Percentiles rank a stretch among this genome's conserved stretches.
Evolutionary conservation across 2,888 invertebrate genomes (phyloP).

Genomic region (Drosophila testacea): DNA sequence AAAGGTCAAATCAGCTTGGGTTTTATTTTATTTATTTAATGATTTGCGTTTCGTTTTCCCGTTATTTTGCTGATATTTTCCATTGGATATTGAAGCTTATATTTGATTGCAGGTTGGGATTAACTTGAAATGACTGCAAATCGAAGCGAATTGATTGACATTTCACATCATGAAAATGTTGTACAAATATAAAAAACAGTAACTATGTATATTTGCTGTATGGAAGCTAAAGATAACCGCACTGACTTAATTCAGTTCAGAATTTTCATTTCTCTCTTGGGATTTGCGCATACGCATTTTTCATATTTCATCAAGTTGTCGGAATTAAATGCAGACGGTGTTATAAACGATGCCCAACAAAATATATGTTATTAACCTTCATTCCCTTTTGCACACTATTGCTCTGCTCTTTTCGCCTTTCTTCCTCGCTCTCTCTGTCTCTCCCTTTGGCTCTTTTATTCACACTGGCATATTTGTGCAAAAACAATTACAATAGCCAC

Average conservation of each 20-base stretch:
- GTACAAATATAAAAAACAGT: not conserved
- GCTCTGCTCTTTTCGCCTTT: no score
- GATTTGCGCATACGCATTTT: conserved; percentile 4
- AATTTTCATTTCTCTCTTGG: conserved; percentile 7
- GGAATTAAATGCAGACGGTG: conserved; percentile 13
- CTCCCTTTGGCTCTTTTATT: not conserved
- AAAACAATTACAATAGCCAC: conserved; percentile 48
- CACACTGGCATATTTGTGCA: conserved; percentile 17
- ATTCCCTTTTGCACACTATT: not conserved
- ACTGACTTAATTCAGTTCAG: conserved; percentile 6
- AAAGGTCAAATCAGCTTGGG: conserved; percentile 15
- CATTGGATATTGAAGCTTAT: conserved; percentile 19
- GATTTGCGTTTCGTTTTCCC: conserved; percentile 2
- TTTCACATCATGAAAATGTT: conserved; percentile 3
- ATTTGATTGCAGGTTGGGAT: conserved; percentile 19
- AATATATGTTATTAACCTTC: conserved; percentile 28
- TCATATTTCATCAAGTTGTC: conserved; percentile 19
- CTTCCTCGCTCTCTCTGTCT: not conserved
- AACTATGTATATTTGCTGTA: no score
- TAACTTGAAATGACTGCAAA: conserved; percentile 12
- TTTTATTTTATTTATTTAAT: conserved; percentile 22
- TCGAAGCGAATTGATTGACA: conserved; percentile 12
- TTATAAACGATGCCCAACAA: conserved; percentile 13
- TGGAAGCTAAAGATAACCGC: not conserved
- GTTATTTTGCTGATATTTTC: not conserved